Evolutionary conservation across 2,888 invertebrate species (phyloP), one percentile per base, ranked within the genome.

Genomic region (Oligia latruncula): DNA sequence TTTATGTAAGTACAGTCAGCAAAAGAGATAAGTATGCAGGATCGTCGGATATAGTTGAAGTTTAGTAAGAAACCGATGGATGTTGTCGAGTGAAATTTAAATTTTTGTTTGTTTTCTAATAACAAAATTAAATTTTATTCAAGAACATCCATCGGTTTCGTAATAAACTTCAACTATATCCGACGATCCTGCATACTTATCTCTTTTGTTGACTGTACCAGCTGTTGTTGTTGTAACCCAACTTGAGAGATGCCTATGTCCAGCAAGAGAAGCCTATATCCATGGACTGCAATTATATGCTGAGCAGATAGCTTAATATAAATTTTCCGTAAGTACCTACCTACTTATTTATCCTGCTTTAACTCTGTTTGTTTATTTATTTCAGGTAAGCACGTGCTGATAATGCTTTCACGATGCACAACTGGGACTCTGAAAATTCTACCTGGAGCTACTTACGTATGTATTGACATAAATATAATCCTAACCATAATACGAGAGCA

Each of bases 321-420:
- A 0, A 6, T 40, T 40, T 64, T 20, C 9, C 8, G 35, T 35
- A n/a, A n/a, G n/a, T n/a, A 23, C 23, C 23, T 58, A 9, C n/a
- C 11, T 58, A 23, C 1, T 23, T 23, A 58, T 23, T 58, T 35
- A 58, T 58, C 58, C 23, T 23, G 58, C 2, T 2, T 29, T 17
- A 23, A 35, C 23, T 11, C 8, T 62, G 5, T 73, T 76, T 60
- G 4, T n/a, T 40, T 60, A 11, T 40, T 72, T 52, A 15, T 80
- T 78, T 29, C 79, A 79, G 79, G 79, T 79, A 79, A 49, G 79
- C 49, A 58, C 64, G 13, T 20, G 40, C 43, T 67, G 20, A 40
- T n/a, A 67, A 78, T 29, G 4, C 17, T 29, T 40, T 8, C 40
- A 58, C 40, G 35, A n/a, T 66, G 4, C 46, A 60, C 15, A 66